These are phyloP conservation scores for Synergus gifuensis DNA, from an alignment of 2,888 invertebrate genomes.

Conservation along the genomic window DNA sequence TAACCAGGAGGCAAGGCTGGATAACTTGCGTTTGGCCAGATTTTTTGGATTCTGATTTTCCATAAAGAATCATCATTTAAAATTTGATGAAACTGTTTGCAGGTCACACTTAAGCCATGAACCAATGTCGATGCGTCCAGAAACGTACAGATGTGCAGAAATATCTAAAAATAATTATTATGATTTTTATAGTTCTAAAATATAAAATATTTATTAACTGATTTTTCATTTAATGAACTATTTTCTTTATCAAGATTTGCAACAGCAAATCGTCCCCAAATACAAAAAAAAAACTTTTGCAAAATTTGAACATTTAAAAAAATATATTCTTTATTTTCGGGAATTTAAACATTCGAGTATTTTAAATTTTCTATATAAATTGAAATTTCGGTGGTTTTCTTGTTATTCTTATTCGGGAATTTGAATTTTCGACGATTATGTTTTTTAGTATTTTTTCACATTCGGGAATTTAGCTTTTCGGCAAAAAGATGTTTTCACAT, in stretches of 20 bases:
- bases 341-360: no score
- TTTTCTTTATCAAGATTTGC: neutral
- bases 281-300: neutral
- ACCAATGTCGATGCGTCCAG: constrained; percentile 81
- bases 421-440: no score
- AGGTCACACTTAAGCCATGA: constrained; percentile 79
- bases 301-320: no score
- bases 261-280: neutral
- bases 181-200: no score
- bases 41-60: constrained; percentile 76
- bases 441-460: no score
- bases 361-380: no score
- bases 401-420: no score
- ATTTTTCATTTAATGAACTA: neutral
- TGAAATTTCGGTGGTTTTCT: no score
- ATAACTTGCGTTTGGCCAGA: constrained; percentile 69
- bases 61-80: constrained; percentile 81
- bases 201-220: no score
- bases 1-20: constrained; percentile 72
- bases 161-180: constrained; percentile 78
- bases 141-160: constrained; percentile 82
- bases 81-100: constrained; percentile 80
- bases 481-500: no score
- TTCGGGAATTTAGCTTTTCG: no score
- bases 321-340: no score